Evolutionary conservation across 2,113 vertebrate species (phyloP).

Genomic region (Otus sunia): DNA sequence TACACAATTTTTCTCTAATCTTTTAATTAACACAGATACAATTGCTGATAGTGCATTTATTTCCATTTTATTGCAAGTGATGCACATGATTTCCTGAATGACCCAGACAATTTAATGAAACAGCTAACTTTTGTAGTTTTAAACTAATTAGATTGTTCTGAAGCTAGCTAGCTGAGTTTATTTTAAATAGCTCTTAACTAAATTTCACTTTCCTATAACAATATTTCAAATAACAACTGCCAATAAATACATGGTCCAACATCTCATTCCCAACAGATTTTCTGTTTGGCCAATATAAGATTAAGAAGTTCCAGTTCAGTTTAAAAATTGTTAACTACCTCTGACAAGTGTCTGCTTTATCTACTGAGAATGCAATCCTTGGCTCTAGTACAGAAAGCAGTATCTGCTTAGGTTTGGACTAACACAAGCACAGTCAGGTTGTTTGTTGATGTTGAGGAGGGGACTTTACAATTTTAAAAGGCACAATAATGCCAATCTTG

Average conservation of each 20-base stretch:
- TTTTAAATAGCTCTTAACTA: not conserved
- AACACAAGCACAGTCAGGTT: not conserved
- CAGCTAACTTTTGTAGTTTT: not conserved
- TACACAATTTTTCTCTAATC: not conserved
- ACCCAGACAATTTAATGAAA: not conserved
- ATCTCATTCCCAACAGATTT: not conserved
- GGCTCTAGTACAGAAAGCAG: not conserved
- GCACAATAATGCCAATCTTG: not conserved
- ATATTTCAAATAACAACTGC: not conserved
- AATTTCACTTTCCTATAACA: not conserved
- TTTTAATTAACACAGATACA: not conserved
- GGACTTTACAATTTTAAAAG: not conserved
- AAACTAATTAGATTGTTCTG: not conserved
- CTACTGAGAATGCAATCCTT: not conserved
- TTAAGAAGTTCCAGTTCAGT: not conserved
- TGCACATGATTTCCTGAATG: not conserved
- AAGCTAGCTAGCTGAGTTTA: not conserved
- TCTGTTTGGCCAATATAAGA: not conserved
- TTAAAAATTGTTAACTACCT: not conserved
- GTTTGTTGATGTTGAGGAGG: not conserved
- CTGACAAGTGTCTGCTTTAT: not conserved
- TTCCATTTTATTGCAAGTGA: not conserved
- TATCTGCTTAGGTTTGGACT: not conserved
- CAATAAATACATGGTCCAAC: not conserved
- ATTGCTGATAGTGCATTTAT: not conserved